These are phyloP conservation scores for Linepithema humile DNA, from an alignment of 1,140 invertebrate species.

Conservation along the genomic window DNA sequence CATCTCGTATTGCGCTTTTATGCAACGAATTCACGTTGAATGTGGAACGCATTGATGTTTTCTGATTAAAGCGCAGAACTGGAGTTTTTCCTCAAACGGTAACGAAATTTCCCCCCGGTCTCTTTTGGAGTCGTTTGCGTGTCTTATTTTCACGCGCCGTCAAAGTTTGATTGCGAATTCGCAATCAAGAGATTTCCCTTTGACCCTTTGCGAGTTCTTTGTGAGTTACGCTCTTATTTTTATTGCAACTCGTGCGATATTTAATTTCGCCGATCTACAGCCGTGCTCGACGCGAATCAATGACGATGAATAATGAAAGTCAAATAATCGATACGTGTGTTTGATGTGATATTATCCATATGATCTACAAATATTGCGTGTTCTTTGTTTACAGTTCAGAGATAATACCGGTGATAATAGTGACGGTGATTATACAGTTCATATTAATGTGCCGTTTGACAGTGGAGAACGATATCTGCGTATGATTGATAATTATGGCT, in stretches of 20 bases:
- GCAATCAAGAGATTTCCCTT: slow-evolving; percentile 37
- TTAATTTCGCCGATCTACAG: slow-evolving; percentile 4
- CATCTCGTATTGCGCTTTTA: not conserved
- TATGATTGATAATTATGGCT: not conserved
- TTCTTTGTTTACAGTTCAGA: slow-evolving; percentile 45
- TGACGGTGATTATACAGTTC: not conserved
- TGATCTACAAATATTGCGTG: slow-evolving; percentile 26
- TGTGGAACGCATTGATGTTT: not conserved
- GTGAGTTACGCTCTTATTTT: slow-evolving; percentile 14
- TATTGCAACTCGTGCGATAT: not conserved
- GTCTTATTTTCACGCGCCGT: slow-evolving; percentile 12
- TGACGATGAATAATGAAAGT: slow-evolving; percentile 10
- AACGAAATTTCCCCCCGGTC: slow-evolving; percentile 11
- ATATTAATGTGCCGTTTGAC: not conserved
- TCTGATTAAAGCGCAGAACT: slow-evolving; percentile 23
- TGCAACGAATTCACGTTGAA: not conserved
- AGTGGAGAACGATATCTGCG: not conserved
- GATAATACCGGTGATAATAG: slow-evolving; percentile 16
- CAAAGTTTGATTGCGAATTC: slow-evolving; percentile 39
- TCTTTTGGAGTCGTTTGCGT: not conserved
- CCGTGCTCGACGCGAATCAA: not conserved
- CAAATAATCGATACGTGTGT: not conserved
- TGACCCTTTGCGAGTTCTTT: not conserved
- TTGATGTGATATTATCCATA: not conserved
- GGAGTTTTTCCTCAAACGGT: slow-evolving; percentile 13